phyloP scores from a whole-genome alignment of 2,113 vertebrate species.

The Callipepla squamata region DNA sequence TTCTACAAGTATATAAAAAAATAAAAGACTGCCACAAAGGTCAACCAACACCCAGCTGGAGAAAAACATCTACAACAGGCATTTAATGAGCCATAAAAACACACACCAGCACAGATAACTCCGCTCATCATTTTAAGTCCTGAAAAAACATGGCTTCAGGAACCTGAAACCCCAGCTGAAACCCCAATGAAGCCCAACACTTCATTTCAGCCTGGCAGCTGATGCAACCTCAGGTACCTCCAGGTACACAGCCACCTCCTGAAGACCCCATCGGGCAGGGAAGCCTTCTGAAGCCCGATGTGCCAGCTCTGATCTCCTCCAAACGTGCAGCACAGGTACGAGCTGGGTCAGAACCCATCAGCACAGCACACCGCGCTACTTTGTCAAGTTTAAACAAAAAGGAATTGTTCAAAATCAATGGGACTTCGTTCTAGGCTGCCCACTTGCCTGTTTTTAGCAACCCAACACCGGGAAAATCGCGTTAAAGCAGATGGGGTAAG shows the following conservation, averaged over 20 bases:
- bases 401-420: neutral
- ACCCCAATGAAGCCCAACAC: neutral
- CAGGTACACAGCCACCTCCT: neutral
- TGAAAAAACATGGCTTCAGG: neutral
- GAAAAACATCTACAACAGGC: neutral
- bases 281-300: neutral
- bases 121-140: neutral
- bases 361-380: neutral
- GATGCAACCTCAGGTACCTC: slow-evolving; percentile 28
- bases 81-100: neutral
- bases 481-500: neutral
- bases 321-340: neutral
- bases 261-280: neutral
- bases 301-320: neutral
- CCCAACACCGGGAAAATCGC: neutral
- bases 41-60: neutral
- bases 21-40: neutral
- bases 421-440: neutral
- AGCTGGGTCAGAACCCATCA: neutral
- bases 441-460: neutral
- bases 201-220: slow-evolving; percentile 24
- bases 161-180: neutral
- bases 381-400: neutral
- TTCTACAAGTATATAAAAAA: neutral
- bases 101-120: neutral